Evolutionary conservation across 2,888 invertebrate species (phyloP).

Genomic region (Helicoverpa assulta): DNA sequence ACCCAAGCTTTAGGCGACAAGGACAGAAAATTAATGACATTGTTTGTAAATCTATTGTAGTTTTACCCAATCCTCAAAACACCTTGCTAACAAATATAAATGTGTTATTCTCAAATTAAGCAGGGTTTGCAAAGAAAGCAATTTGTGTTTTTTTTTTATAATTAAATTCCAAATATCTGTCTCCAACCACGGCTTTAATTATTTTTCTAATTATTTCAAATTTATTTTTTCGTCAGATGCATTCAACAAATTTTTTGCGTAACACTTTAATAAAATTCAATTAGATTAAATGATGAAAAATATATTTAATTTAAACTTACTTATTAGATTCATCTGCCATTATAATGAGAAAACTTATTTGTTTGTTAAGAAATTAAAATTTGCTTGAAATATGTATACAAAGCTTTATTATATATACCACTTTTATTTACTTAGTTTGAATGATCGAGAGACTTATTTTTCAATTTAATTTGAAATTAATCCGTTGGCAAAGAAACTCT

Average conservation of each 20-base stretch:
- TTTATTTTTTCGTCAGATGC: background rate
- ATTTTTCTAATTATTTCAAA: background rate
- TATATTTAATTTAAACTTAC: too few relatives aligned
- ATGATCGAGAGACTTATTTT: background rate
- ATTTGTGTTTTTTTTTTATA: background rate
- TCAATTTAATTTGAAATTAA: background rate
- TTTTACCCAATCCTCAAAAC: too few relatives aligned
- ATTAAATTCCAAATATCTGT: background rate
- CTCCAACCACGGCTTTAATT: background rate
- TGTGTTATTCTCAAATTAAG: too few relatives aligned
- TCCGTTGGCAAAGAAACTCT: too few relatives aligned
- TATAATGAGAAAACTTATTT: slow-evolving; percentile 30
- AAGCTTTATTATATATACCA: background rate
- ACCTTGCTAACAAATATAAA: too few relatives aligned
- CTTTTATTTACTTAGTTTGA: background rate
- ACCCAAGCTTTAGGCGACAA: too few relatives aligned
- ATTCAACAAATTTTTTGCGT: background rate
- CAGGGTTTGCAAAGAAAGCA: too few relatives aligned
- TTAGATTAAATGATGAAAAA: background rate
- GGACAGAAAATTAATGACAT: too few relatives aligned
- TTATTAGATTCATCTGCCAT: background rate
- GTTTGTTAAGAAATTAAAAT: slow-evolving; percentile 26
- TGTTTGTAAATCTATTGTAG: too few relatives aligned
- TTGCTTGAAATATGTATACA: background rate
- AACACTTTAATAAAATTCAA: slow-evolving; percentile 1